Evolutionary conservation across 2,113 vertebrate species (phyloP).

Genomic region (Solenodon paradoxus): DNA sequence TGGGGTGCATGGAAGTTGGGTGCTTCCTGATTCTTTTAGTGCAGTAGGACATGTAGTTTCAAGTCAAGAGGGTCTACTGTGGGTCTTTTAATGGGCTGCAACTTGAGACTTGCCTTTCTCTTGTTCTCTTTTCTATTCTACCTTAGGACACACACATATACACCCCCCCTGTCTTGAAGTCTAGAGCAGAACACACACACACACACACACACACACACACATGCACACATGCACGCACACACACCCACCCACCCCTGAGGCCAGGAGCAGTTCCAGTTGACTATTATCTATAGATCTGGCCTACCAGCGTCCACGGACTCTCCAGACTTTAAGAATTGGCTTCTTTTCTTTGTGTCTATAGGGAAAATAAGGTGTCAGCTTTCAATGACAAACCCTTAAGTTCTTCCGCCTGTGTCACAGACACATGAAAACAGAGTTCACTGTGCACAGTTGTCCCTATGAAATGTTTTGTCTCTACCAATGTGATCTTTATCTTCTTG

Average conservation of each 20-base stretch:
- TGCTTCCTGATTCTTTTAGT: neutral
- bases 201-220: too few species aligned
- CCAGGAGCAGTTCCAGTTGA: neutral
- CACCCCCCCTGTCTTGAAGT: neutral
- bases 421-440: neutral
- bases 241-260: neutral
- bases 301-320: neutral
- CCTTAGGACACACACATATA: rapidly evolving
- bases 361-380: neutral
- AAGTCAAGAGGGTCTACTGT: neutral
- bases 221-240: too few species aligned
- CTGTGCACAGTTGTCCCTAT: neutral
- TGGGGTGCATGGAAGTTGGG: neutral
- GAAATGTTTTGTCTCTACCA: neutral
- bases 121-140: neutral
- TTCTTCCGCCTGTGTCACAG: neutral
- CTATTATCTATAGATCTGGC: neutral
- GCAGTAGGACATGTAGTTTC: neutral
- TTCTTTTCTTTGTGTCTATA: neutral
- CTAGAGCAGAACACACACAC: rapidly evolving
- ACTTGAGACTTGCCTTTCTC: neutral
- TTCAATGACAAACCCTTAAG: neutral
- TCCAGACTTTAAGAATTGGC: neutral
- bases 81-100: neutral
- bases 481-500: neutral